Evolutionary conservation across 2,888 invertebrate genomes (phyloP), one percentile per base, ranked within the genome.

Genomic region (Phaonia tiefii): DNA sequence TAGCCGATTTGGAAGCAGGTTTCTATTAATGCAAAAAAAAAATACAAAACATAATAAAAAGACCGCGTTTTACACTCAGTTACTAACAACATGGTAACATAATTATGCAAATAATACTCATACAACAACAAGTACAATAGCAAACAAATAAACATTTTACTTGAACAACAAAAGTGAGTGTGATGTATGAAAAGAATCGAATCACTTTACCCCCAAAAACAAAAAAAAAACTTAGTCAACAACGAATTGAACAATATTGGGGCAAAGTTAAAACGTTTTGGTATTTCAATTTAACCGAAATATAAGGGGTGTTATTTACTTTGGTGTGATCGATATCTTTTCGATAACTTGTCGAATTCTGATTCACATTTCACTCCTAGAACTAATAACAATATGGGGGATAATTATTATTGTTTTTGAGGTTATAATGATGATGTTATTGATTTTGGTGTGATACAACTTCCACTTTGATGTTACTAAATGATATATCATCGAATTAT

Each of bases 41-140:
- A 2, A 25, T 1, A n/a, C 58, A 31, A 71, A 72, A 8, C 60
- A 46, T n/a, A n/a, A n/a, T 37, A 72, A 58, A 44, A 70, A 70
- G 22, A 69, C 66, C 70, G 73, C 56, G 75, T 76, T 67, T 73
- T 73, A 63, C 46, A 70, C 76, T 73, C 84, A 86, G 87, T 85
- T 87, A 84, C 72, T 86, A 31, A n/a, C 8, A 84, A 84, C 86
- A 85, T 87, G 88, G 87, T 88, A 86, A 88, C 87, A 87, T 88
- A 89, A 88, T 89, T 88, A 89, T 87, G 88, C 88, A 89, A 89
- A 88, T 88, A 51, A 51, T 60, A 44, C 26, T 37, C 31, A 65
- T 51, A 54, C 26, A 44, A 26, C 37, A 65, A 54, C 26, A 70
- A 26, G 20, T 44, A 60, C 49, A 49, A 51, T 13, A 15, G 56